Conservation (phyloP, 2,888 invertebrate genomes). For the Drosophila phalerata region DNA sequence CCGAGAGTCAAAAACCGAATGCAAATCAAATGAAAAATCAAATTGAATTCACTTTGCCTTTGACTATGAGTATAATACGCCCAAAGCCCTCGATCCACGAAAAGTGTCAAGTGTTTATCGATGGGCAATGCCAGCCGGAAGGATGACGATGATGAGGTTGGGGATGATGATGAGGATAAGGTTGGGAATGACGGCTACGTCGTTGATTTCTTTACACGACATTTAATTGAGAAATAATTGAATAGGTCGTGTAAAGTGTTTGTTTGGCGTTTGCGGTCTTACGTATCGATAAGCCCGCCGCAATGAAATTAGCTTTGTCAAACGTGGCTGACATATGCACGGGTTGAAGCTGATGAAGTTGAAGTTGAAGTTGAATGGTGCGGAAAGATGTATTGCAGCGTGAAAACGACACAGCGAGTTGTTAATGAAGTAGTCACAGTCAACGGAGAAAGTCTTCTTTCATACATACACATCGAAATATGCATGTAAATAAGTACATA, state of each 20-base stretch:
- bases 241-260: constrained; percentile 84
- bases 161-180: neutral
- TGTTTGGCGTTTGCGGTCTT: constrained; percentile 69
- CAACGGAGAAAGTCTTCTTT: constrained; percentile 63
- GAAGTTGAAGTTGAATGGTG: constrained; percentile 62
- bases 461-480: no score
- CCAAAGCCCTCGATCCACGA: constrained; percentile 27
- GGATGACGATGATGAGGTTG: constrained; percentile 18
- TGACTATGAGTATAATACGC: constrained; percentile 18
- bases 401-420: constrained; percentile 72
- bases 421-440: constrained; percentile 79
- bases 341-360: constrained; percentile 57
- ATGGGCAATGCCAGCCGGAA: constrained; percentile 24
- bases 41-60: constrained; percentile 64
- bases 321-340: constrained; percentile 67
- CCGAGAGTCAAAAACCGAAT: constrained; percentile 33
- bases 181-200: constrained; percentile 19
- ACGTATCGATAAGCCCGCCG: constrained; percentile 35
- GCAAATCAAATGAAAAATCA: constrained; percentile 53
- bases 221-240: constrained; percentile 85
- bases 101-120: constrained; percentile 71
- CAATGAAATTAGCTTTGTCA: constrained; percentile 79
- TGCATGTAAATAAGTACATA: neutral
- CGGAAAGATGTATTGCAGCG: constrained; percentile 76
- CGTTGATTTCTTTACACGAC: constrained; percentile 73